Evolutionary conservation across 2,113 vertebrate species (phyloP), one percentile per base, ranked within the genome.

Genomic region (Camelus dromedarius): DNA sequence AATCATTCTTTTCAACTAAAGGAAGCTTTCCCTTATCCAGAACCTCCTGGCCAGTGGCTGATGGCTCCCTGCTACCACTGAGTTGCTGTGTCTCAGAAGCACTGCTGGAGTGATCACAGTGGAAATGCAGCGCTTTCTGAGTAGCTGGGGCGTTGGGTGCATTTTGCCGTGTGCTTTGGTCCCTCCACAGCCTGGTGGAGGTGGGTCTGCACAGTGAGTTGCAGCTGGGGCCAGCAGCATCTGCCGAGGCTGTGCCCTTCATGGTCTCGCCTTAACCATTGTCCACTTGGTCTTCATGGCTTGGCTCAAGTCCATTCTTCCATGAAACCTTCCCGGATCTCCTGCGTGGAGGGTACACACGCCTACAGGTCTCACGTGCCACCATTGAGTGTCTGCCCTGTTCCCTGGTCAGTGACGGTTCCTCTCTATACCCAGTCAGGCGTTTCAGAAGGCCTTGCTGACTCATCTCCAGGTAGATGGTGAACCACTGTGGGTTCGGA

Each of bases 1-100:
- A 95, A 84, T 92, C 95, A 38, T 62, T 96, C 76, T 91, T 80
- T 88, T 87, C 66, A 58, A n/a, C 56, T 38, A 24, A 69, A 66
- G 93, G 14, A 84, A 76, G 38, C 75, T 42, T 64, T 91, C n/a
- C 50, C 76, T 90, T 64, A 48, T 69, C 80, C 22, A 58, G 77
- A 91, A 52, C 64, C 70, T 42, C 11, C 0, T 1, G 20, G 22
- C 58, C 22, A 28, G 19, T 6, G 19, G 58, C 56, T 32, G 86
- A 60, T 22, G 2, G 83, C 48, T 62, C 69, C 3, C 0, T 6
- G 76, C 15, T 20, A 48, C 46, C 1, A 14, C 28, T 11, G 69
- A 69, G 46, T 16, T 54, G 4, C 64, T 9, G 2, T 6, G 48
- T 32, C 75, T 66, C 67, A 11, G n/a, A 18, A 32, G 42, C 8